A percentile compares a stretch with the other conserved stretches of the same genome.
These are phyloP conservation scores for Prietella phreatophila DNA, from an alignment of 2,113 vertebrate genomes.

Conservation along the genomic window DNA sequence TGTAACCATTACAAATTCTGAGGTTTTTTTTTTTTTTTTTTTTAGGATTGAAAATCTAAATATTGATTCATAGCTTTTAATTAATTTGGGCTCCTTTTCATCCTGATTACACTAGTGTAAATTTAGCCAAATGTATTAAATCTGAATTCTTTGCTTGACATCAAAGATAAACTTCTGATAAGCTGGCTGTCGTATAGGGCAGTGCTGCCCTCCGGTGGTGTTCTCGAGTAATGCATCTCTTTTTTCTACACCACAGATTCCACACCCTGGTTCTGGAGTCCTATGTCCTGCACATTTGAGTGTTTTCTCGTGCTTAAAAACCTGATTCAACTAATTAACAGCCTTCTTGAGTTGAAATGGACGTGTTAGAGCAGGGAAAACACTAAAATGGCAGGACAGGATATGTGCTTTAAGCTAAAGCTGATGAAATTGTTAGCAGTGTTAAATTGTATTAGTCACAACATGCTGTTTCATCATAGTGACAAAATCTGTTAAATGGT, in stretches of 20 bases:
- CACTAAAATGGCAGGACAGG: background rate
- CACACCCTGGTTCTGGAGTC: background rate
- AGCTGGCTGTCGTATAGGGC: background rate
- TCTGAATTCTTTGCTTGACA: background rate
- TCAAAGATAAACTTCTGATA: background rate
- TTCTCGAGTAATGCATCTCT: background rate
- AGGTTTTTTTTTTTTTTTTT: too few relatives aligned
- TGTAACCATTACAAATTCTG: too few relatives aligned
- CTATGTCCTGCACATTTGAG: background rate
- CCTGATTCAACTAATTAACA: background rate
- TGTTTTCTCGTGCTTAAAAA: background rate
- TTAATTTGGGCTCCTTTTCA: background rate
- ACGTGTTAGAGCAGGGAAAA: too few relatives aligned
- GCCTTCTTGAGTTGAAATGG: background rate
- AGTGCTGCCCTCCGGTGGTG: conserved; percentile 33
- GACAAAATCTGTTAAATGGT: background rate
- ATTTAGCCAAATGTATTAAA: background rate
- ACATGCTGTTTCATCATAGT: background rate
- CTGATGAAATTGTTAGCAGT: too few relatives aligned
- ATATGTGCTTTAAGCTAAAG: background rate
- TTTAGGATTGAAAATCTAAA: background rate
- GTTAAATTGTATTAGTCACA: background rate
- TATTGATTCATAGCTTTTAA: background rate
- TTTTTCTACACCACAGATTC: background rate
- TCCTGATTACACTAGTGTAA: background rate